These are phyloP conservation scores for Mionectes macconnelli DNA, from an alignment of 2,113 vertebrate species.

Conservation along the genomic window DNA sequence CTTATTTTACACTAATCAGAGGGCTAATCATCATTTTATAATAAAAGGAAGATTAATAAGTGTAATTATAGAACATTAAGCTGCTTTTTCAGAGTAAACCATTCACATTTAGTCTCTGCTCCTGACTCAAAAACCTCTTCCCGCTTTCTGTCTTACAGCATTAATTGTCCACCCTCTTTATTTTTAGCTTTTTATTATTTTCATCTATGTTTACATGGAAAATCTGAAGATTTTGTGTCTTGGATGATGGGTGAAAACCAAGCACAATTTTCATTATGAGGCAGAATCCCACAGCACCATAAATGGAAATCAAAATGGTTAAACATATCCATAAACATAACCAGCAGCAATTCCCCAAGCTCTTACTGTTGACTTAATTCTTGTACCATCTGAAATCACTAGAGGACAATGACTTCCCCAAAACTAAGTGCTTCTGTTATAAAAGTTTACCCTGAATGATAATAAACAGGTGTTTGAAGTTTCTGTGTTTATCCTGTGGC, in stretches of 20 bases:
- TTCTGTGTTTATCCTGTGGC: background rate
- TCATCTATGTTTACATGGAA: constrained; percentile 30
- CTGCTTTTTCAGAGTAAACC: background rate
- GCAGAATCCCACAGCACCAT: background rate
- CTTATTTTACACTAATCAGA: background rate
- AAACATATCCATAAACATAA: background rate
- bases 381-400: background rate
- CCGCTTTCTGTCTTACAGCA: background rate
- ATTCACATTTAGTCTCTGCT: background rate
- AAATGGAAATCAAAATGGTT: background rate
- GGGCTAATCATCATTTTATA: background rate
- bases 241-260: background rate
- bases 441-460: background rate
- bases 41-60: background rate
- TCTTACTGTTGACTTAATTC: background rate
- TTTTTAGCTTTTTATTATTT: constrained; percentile 37
- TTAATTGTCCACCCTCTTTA: background rate
- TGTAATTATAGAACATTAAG: background rate
- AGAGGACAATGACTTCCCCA: background rate
- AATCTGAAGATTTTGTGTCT: background rate
- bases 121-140: background rate
- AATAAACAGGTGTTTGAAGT: background rate
- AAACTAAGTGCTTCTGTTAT: background rate
- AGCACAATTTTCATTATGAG: background rate
- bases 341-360: background rate